Evolutionary conservation across 2,797 vertebrate genomes (phyloP).

Genomic region (Sebastolobus alascanus): DNA sequence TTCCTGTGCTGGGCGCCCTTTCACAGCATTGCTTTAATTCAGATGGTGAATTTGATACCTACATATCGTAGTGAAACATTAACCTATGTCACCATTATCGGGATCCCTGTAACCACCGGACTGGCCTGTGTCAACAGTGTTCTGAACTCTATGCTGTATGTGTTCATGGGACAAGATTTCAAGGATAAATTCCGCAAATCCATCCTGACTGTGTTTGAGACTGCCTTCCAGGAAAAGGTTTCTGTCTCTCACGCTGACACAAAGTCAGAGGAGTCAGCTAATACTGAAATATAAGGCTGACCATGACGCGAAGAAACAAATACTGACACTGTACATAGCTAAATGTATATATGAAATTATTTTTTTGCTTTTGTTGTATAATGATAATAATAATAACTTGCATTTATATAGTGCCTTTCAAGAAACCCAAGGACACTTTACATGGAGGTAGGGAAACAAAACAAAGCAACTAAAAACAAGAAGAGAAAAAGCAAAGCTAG

Average conservation of each 20-base stretch:
- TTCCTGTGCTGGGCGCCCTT: slow-evolving; percentile 94
- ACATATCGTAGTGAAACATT: slow-evolving; percentile 60
- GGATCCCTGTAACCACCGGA: slow-evolving; percentile 81
- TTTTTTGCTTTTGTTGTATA: slow-evolving; percentile 7
- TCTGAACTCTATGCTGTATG: slow-evolving; percentile 88
- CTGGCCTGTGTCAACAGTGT: slow-evolving; percentile 88
- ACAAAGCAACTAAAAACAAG: too few species aligned
- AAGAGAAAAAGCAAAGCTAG: too few species aligned
- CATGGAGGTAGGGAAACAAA: too few species aligned
- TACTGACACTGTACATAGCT: slow-evolving; percentile 52
- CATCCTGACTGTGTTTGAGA: slow-evolving; percentile 85
- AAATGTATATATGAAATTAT: slow-evolving; percentile 34
- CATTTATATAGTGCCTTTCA: neutral
- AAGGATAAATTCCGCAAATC: slow-evolving; percentile 86
- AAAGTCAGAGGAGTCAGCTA: slow-evolving; percentile 79
- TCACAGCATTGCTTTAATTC: slow-evolving; percentile 87
- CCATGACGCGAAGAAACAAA: neutral
- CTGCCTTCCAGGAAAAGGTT: slow-evolving; percentile 85
- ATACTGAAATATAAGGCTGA: slow-evolving; percentile 77
- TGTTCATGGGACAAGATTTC: slow-evolving; percentile 89
- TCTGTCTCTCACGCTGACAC: slow-evolving; percentile 82
- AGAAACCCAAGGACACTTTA: too few species aligned
- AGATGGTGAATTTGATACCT: slow-evolving; percentile 81
- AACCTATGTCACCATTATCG: slow-evolving; percentile 72
- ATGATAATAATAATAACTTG: too few species aligned